These are phyloP conservation scores for Chelidonichthys spinosus DNA, from an alignment of 2,797 vertebrate genomes.

Conservation along the genomic window DNA sequence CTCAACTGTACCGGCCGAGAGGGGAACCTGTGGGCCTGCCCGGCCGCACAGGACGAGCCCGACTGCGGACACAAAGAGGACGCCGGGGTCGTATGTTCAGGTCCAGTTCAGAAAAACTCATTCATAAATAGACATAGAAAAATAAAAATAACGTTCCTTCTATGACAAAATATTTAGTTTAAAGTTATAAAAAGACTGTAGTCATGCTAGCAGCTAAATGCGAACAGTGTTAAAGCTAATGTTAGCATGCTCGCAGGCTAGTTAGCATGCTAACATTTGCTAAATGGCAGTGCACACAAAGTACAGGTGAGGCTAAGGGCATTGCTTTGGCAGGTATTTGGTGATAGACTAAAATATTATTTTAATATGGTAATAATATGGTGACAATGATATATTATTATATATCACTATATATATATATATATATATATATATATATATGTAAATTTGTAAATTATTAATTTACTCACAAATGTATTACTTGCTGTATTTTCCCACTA, in stretches of 20 bases:
- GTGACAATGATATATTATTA: neutral
- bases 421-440: no score
- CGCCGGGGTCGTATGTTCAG: constrained; percentile 83
- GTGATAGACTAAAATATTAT: neutral
- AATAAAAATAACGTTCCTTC: neutral
- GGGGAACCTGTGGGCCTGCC: constrained; percentile 78
- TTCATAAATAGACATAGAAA: neutral
- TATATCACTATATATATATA: no score
- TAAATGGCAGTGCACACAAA: neutral
- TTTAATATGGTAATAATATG: neutral
- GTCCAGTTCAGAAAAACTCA: constrained; percentile 30
- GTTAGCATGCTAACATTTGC: neutral
- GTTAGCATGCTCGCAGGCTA: no score
- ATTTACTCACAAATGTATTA: neutral
- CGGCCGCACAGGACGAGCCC: neutral
- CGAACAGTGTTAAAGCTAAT: neutral
- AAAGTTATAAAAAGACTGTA: neutral
- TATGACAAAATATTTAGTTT: neutral
- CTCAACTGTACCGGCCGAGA: constrained; percentile 81
- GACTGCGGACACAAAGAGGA: constrained; percentile 87
- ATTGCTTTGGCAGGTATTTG: neutral
- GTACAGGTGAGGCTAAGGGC: neutral
- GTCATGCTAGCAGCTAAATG: neutral
- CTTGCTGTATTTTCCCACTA: neutral
- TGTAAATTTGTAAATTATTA: no score